Conservation (phyloP, 1,140 invertebrate species). For the Chrysomallon squamiferum region DNA sequence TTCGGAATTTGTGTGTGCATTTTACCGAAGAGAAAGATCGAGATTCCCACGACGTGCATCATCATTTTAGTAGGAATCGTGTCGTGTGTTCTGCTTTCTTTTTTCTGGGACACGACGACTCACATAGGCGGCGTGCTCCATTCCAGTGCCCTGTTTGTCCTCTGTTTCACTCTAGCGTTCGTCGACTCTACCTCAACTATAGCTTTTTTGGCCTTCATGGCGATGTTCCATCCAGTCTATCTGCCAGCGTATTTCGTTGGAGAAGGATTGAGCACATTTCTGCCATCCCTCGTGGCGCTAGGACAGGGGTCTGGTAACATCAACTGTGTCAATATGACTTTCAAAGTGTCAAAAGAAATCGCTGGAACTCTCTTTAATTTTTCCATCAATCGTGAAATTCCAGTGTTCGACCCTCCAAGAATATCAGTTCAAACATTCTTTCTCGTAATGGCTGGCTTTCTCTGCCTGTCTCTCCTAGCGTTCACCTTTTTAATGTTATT, state of each 20-base stretch:
- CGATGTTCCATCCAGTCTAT: slow-evolving; percentile 77
- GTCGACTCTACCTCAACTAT: slow-evolving; percentile 94
- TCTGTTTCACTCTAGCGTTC: slow-evolving; percentile 82
- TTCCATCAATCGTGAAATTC: background rate
- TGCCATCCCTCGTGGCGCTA: slow-evolving; percentile 85
- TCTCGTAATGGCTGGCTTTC: background rate
- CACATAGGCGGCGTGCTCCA: slow-evolving; percentile 68
- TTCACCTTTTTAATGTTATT: background rate
- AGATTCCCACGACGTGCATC: slow-evolving; percentile 70
- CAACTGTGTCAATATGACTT: slow-evolving; percentile 59
- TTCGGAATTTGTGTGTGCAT: slow-evolving; percentile 69
- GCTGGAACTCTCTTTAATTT: slow-evolving; percentile 15
- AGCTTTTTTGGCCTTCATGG: slow-evolving; percentile 88
- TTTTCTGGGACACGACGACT: slow-evolving; percentile 77
- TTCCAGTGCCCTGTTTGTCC: slow-evolving; percentile 75
- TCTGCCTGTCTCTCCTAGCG: background rate
- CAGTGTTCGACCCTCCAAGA: slow-evolving; percentile 33
- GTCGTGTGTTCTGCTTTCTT: slow-evolving; percentile 74
- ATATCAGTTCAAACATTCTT: slow-evolving; percentile 7
- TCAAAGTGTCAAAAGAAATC: slow-evolving; percentile 11
- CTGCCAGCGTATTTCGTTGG: slow-evolving; percentile 74
- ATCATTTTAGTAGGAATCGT: slow-evolving; percentile 73
- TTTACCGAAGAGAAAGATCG: slow-evolving; percentile 63
- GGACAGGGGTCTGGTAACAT: slow-evolving; percentile 78
- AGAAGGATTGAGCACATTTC: slow-evolving; percentile 85